Conservation (phyloP, 2,888 invertebrate genomes). For the Mythimna impura region DNA sequence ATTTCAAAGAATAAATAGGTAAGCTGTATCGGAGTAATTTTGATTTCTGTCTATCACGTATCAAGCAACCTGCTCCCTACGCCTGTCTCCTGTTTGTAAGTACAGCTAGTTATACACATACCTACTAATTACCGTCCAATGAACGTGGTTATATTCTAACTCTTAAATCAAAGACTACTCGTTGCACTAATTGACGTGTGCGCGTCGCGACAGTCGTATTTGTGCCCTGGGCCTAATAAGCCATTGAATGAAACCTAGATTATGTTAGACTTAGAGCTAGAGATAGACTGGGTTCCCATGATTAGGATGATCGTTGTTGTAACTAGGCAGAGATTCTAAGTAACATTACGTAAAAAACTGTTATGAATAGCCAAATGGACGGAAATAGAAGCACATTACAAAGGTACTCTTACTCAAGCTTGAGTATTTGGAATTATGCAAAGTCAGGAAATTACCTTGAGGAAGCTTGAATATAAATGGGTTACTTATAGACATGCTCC, state of each 20-base stretch:
- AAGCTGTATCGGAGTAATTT: conserved; percentile 4
- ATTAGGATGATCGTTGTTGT: conserved; percentile 6
- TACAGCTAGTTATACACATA: conserved; percentile 29
- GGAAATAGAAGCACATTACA: not conserved
- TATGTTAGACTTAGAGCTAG: conserved; percentile 18
- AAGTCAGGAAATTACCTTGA: not conserved
- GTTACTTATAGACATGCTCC: not conserved
- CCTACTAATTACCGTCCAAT: conserved; percentile 43
- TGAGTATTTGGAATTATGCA: not conserved
- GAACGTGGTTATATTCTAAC: conserved; percentile 7
- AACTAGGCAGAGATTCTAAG: not conserved
- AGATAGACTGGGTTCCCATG: conserved; percentile 34
- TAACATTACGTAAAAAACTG: not conserved
- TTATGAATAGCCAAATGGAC: not conserved
- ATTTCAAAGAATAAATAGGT: not conserved
- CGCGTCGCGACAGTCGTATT: conserved; percentile 51
- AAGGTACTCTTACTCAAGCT: not conserved
- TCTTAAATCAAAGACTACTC: conserved; percentile 46
- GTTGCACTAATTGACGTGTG: conserved; percentile 57
- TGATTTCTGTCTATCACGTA: conserved; percentile 3
- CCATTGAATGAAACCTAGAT: conserved; percentile 56
- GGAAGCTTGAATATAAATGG: not conserved
- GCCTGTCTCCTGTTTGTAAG: not conserved
- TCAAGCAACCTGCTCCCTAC: not conserved
- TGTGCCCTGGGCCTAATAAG: conserved; percentile 46